Percentiles rank a stretch among this genome's conserved stretches.
Conservation (phyloP, 2,888 invertebrate genomes). For the Augiades crinisus region DNA sequence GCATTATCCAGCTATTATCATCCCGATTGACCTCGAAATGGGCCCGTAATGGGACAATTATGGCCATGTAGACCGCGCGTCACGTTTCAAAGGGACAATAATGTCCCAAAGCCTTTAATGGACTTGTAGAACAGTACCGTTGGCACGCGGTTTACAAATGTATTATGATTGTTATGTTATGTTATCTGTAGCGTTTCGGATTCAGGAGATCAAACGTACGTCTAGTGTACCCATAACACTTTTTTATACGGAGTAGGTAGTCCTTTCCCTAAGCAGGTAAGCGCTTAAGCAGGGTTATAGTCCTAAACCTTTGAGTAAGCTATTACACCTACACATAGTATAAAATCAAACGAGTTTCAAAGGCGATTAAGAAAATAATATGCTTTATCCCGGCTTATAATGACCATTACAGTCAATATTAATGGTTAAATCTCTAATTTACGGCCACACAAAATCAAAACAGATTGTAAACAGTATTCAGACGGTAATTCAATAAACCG, state of each 20-base stretch:
- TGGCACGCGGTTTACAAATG: too few species aligned
- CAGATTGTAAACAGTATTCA: conserved; percentile 33
- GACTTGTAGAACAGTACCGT: not conserved
- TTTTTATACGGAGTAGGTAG: too few species aligned
- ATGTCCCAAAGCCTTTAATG: not conserved
- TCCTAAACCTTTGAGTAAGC: too few species aligned
- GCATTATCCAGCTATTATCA: conserved; percentile 11
- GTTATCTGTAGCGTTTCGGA: too few species aligned
- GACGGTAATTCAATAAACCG: conserved; percentile 68
- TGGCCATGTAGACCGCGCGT: conserved; percentile 10
- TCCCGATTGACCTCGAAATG: conserved; percentile 23
- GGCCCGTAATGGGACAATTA: conserved; percentile 27
- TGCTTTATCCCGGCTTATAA: not conserved
- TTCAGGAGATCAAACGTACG: too few species aligned
- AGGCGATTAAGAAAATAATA: not conserved
- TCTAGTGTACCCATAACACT: too few species aligned
- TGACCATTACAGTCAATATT: conserved; percentile 13
- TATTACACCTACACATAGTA: not conserved
- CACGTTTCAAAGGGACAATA: conserved; percentile 11
- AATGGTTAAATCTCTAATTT: conserved; percentile 1
- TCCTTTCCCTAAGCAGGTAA: too few species aligned
- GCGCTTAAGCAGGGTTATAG: too few species aligned
- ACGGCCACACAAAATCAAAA: conserved; percentile 27
- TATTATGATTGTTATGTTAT: too few species aligned
- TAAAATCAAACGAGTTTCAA: not conserved